Base-by-base conservation (phyloP, 1,140 invertebrate species). In the Anastrepha obliqua region DNA sequence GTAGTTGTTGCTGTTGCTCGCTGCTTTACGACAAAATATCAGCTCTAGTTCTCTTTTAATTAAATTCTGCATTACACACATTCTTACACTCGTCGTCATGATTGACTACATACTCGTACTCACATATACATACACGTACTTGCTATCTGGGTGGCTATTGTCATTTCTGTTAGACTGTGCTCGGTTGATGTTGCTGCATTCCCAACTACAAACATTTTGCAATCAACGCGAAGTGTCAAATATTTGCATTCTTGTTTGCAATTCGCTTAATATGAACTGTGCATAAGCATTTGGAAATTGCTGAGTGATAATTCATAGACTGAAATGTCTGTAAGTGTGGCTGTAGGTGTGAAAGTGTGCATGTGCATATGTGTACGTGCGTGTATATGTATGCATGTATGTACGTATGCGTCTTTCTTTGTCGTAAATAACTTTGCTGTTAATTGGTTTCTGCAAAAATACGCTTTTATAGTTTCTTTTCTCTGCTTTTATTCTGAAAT, bases 211-310 rank as follows among this genome's bases (percentile, higher is more conserved):
- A 17, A 55, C 51, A 81, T 55, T 47, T 20, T 81, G 47, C 44
- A 81, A 81, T 81, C 74, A 81, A 3, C 74, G 47, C 74, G n/a
- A 58, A 81, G 42, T 81, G 74, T 81, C 74, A 81, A 81, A 81
- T 81, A 81, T 81, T 81, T 81, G 74, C 47, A 55, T 81, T 81
- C 42, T 29, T 15, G 47, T 20, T 3, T 17, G 47, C 74, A 51
- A 20, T 51, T 58, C 74, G 9, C 51, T 55, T 47, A 55, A 20
- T 47, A 81, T 8, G 15, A 29, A 42, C 47, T 29, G 17, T 55
- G 44, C 60, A 62, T 9, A 17, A 17, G 15, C 51, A 55, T 9
- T 17, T 2, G 17, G 15, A 13, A 4, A 62, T 13, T n/a, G 60
- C 4, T 17, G 60, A 62, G 60, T 62, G 17, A 62, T 62, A 17